These are phyloP conservation scores for Poecilia gillii DNA, from an alignment of 2,797 vertebrate genomes.

Conservation along the genomic window DNA sequence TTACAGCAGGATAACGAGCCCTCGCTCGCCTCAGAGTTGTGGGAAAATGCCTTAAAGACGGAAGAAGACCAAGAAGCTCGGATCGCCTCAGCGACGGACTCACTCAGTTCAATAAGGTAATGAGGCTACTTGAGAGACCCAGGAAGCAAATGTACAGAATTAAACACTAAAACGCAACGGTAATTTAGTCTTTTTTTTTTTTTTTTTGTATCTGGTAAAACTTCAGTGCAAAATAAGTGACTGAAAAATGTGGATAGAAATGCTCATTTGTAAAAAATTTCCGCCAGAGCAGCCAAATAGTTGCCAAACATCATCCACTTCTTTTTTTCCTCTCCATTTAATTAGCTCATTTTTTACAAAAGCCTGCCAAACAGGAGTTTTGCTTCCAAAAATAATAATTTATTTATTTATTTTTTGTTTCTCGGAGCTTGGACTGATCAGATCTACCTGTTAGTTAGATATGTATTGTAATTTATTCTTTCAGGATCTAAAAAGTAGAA, in stretches of 20 bases:
- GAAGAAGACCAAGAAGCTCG: constrained; percentile 2
- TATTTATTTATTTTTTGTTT: neutral
- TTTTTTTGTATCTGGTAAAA: neutral
- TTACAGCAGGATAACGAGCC: neutral
- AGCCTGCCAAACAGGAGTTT: neutral
- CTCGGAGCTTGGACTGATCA: neutral
- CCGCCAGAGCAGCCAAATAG: neutral
- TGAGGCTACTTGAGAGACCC: neutral
- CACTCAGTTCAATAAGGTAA: neutral
- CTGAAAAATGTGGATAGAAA: neutral
- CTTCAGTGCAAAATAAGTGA: neutral
- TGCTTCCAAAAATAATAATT: neutral
- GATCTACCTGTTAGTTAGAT: neutral
- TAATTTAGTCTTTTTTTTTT: neutral
- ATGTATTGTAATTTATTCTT: neutral
- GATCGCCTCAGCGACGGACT: neutral
- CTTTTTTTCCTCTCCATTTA: neutral
- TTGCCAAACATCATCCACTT: neutral
- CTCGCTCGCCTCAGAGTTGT: neutral
- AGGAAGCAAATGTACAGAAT: neutral
- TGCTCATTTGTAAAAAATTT: neutral
- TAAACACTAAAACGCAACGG: neutral
- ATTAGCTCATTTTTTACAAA: neutral
- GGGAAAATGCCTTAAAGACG: neutral
- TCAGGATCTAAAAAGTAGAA: neutral